Evolutionary conservation across 1,140 invertebrate species (phyloP).

Genomic region (Luehdorfia chinensis): DNA sequence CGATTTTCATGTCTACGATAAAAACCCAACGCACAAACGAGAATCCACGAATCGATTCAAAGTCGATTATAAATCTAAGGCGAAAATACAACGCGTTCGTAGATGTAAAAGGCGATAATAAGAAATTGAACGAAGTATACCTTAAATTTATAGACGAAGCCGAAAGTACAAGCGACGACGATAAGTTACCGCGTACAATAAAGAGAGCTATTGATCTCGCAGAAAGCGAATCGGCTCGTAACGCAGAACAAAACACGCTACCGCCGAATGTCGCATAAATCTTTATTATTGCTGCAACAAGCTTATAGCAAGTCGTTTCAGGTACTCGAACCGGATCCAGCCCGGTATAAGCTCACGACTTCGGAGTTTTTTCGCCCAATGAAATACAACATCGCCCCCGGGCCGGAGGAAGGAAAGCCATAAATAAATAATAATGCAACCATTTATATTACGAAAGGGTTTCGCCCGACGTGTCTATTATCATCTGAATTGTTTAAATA

Average conservation of each 20-base stretch:
- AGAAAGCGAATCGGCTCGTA: conserved; percentile 69
- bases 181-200: conserved; percentile 67
- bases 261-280: conserved; percentile 74
- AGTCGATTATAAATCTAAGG: conserved; percentile 25
- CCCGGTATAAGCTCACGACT: conserved; percentile 69
- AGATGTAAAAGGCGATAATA: conserved; percentile 56
- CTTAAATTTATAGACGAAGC: conserved; percentile 44
- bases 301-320: conserved; percentile 67
- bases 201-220: conserved; percentile 72
- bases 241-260: conserved; percentile 74
- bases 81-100: conserved; percentile 24
- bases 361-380: conserved; percentile 71
- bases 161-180: conserved; percentile 50
- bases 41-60: conserved; percentile 15
- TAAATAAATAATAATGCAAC: conserved; percentile 77
- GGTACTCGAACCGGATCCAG: conserved; percentile 66
- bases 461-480: conserved; percentile 74
- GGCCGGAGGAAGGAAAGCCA: conserved; percentile 57
- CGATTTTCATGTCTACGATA: neutral
- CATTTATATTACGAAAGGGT: conserved; percentile 76
- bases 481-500: conserved; percentile 76
- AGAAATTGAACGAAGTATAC: conserved; percentile 29
- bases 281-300: conserved; percentile 75
- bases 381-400: conserved; percentile 69
- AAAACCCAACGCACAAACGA: neutral